Base-by-base conservation (phyloP, 2,797 vertebrate species). In the Myotis planiceps region DNA sequence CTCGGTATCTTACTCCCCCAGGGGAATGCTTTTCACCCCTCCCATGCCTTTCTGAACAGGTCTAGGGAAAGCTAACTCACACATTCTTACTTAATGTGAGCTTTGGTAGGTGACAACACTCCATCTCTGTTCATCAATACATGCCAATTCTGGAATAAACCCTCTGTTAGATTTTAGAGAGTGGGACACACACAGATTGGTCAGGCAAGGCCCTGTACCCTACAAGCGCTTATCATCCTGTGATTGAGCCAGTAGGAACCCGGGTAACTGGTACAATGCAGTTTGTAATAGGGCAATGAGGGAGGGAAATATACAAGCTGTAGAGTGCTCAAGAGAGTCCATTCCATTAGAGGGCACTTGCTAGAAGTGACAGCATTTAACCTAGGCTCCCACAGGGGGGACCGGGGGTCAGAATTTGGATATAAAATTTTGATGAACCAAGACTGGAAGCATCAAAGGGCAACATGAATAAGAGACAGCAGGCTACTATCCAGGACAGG, bases 1-100 rank as follows among this genome's bases (percentile, higher is more conserved):
- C 87, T 79, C 83, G 89, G 72, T 68, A 71, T 63, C 55, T 81
- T 23, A 74, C 34, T 92, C 71, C 19, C 83, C 83, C 18, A 53
- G 42, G 12, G 34, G 42, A 32, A 72, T 92, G 37, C 21, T 96
- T 92, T 85, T 71, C 47, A 85, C 32, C 37, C 60, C 37, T 79
- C 87, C 58, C 65, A 69, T 78, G 9, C 32, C 49, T 93, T 92
- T 89, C 80, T 94, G 63, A 69, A 8, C 47, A 58, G 37, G 34
- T 55, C 63, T 74, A 88, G n/a, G 23, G 47, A 91, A 82, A 49
- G 55, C 45, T 96, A 75, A 88, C n/a, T 94, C 60, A 55, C 63
- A 21, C 7, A 37, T 71, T 79, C 84, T 87, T 71, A 75, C 19
- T 89, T 65, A 84, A 25, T 23, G 34, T 91, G 80, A 94, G 76